These are phyloP conservation scores for Gulo gulo DNA, from an alignment of 2,113 vertebrate species.

Conservation along the genomic window DNA sequence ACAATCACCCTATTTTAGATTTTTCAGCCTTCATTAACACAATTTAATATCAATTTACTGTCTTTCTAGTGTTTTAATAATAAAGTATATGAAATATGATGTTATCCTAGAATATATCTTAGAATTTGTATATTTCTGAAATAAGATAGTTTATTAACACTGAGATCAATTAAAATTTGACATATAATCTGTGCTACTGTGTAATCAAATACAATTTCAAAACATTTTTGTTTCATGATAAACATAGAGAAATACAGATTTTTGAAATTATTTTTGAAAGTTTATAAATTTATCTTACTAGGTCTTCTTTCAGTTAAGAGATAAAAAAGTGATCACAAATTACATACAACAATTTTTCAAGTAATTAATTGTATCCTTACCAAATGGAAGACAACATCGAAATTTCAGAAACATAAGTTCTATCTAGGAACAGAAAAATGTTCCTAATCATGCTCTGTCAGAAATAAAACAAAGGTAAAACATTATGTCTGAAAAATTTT, in stretches of 20 bases:
- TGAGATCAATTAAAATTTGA: no score
- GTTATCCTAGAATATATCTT: neutral
- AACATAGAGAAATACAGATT: neutral
- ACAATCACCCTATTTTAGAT: neutral
- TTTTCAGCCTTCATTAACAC: neutral
- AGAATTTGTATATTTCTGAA: neutral
- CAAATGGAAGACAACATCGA: neutral
- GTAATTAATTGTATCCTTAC: neutral
- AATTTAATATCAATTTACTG: neutral
- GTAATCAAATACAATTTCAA: neutral
- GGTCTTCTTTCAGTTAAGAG: neutral
- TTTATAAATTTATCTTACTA: neutral
- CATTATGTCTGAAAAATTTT: neutral
- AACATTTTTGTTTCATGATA: neutral
- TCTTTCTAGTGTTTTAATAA: neutral
- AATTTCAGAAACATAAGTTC: neutral
- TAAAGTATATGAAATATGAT: neutral
- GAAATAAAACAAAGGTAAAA: neutral
- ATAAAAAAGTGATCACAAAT: neutral
- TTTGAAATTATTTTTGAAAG: neutral
- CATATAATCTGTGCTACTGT: neutral
- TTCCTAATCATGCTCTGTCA: neutral
- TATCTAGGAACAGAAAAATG: neutral
- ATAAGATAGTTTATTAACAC: neutral
- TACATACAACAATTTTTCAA: neutral